Evolutionary conservation across 2,113 vertebrate genomes (phyloP).

Genomic region (Meriones unguiculatus): DNA sequence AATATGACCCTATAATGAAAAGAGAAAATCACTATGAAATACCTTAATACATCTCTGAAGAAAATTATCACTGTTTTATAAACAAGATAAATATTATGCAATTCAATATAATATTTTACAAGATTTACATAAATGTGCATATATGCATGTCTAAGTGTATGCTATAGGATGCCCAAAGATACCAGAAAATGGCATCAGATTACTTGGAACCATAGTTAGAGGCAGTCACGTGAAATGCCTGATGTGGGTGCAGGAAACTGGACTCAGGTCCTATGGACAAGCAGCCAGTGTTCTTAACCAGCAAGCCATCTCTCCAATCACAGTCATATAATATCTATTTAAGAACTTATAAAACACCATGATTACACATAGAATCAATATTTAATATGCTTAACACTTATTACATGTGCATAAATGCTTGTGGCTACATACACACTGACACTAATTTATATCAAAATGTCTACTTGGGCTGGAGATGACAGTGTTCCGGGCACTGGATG

Average conservation of each 20-base stretch:
- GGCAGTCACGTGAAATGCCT: neutral
- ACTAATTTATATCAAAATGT: neutral
- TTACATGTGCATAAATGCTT: neutral
- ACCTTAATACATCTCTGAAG: neutral
- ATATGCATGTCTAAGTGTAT: neutral
- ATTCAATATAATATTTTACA: neutral
- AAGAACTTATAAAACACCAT: neutral
- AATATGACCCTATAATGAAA: conserved; percentile 90
- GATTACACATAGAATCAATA: conserved; percentile 16
- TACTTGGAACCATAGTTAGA: neutral
- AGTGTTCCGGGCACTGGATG: neutral
- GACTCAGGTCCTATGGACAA: neutral
- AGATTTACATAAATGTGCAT: neutral
- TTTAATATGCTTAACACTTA: conserved; percentile 33
- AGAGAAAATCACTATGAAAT: conserved; percentile 33
- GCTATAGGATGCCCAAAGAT: neutral
- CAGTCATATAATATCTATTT: neutral
- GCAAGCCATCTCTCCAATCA: neutral
- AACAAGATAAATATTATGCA: neutral
- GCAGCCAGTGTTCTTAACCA: neutral
- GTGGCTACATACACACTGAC: neutral
- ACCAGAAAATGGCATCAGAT: neutral
- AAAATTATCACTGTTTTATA: conserved; percentile 45
- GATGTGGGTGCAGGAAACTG: neutral
- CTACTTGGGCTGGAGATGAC: neutral